A percentile compares a stretch with the other conserved stretches of the same genome.
Evolutionary conservation across 53 echinoderm and acorn worm species (phyloP).

Genomic region (Hippasteria phrygiana): DNA sequence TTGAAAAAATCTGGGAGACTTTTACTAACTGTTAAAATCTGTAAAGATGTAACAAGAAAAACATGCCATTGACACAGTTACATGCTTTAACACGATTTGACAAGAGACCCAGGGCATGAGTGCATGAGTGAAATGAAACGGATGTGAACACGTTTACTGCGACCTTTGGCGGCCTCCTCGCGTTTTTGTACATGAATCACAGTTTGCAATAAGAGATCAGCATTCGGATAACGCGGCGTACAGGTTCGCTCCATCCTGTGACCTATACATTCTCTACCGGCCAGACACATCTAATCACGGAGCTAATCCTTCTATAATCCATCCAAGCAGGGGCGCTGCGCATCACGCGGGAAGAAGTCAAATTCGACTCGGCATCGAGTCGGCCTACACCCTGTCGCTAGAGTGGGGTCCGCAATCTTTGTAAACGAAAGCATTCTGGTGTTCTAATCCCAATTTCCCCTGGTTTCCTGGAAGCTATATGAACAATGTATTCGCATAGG

Average conservation of each 20-base stretch:
- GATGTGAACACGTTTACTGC: background rate
- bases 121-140: background rate
- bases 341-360: constrained; percentile 8
- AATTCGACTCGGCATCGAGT: constrained; percentile 21
- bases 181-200: background rate
- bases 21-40: too few species aligned
- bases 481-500: constrained; percentile 13
- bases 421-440: constrained; percentile 22
- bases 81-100: background rate
- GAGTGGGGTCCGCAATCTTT: background rate
- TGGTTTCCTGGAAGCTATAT: background rate
- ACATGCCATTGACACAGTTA: background rate
- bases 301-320: background rate
- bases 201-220: background rate
- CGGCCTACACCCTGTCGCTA: constrained; percentile 10
- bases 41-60: background rate
- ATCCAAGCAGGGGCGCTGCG: background rate
- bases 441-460: constrained; percentile 2
- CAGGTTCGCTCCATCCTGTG: background rate
- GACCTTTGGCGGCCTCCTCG: background rate
- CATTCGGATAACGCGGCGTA: background rate
- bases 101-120: background rate
- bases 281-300: background rate
- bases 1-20: background rate
- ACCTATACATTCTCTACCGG: background rate